phyloP scores from a whole-genome alignment of 2,113 vertebrate species.

The Ptilorrhoa leucosticta region DNA sequence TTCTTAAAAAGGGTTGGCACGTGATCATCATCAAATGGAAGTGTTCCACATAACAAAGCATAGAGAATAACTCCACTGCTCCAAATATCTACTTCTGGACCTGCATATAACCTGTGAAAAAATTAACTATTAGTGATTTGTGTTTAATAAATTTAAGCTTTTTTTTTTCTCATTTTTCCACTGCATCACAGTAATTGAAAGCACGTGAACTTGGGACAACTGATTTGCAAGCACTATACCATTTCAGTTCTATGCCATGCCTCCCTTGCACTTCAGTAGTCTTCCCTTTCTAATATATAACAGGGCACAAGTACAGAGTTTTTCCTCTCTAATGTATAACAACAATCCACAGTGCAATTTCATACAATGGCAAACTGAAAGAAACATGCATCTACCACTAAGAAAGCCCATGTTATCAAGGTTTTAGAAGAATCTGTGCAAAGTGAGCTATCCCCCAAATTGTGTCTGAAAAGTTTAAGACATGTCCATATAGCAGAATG shows the following conservation, averaged over 20 bases:
- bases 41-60: conserved; percentile 91
- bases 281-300: background rate
- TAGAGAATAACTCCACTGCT: conserved; percentile 97
- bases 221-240: background rate
- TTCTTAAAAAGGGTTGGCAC: conserved; percentile 99
- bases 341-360: background rate
- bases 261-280: background rate
- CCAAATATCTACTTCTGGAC: conserved; percentile 98
- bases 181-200: background rate
- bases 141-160: background rate
- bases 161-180: background rate
- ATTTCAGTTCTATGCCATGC: background rate
- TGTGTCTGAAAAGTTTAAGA: no score
- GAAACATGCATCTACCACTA: background rate
- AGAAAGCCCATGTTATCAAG: background rate
- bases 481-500: background rate
- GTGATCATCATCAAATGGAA: conserved; percentile 96
- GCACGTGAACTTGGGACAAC: background rate
- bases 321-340: background rate
- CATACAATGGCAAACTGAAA: background rate
- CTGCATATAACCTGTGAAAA: conserved; percentile 87
- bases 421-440: no score
- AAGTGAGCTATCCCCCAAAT: no score
- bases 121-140: background rate
- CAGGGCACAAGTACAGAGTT: background rate